A percentile compares a stretch with the other conserved stretches of the same genome.
These are phyloP conservation scores for Steromphala cineraria DNA, from an alignment of 2,888 invertebrate genomes.

Conservation along the genomic window DNA sequence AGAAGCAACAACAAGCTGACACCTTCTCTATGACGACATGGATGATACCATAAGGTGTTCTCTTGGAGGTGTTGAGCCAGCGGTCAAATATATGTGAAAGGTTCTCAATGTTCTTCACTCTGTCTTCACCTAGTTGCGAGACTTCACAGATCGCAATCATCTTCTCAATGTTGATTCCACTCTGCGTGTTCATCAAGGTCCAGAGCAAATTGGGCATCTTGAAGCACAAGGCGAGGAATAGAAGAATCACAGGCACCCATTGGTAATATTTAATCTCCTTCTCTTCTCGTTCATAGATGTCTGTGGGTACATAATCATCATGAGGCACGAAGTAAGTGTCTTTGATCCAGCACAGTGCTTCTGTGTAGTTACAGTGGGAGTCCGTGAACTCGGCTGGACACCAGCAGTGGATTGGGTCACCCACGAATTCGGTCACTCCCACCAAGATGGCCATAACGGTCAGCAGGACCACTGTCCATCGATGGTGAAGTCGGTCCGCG, in stretches of 20 bases:
- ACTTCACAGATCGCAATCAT: background rate
- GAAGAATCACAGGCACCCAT: slow-evolving; percentile 54
- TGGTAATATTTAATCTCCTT: slow-evolving; percentile 51
- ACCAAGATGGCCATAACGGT: slow-evolving; percentile 27
- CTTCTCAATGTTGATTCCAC: slow-evolving; percentile 1
- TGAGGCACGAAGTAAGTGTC: slow-evolving; percentile 38
- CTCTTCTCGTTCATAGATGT: slow-evolving; percentile 28
- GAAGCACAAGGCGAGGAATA: slow-evolving; percentile 46
- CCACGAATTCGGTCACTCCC: slow-evolving; percentile 51
- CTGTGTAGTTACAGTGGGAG: slow-evolving; percentile 48
- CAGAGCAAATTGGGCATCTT: slow-evolving; percentile 50
- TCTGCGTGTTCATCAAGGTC: slow-evolving; percentile 20
- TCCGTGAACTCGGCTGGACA: slow-evolving; percentile 61
- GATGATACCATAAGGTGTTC: background rate
- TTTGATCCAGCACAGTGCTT: slow-evolving; percentile 40
- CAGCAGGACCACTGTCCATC: slow-evolving; percentile 30
- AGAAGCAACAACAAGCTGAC: slow-evolving; percentile 19
- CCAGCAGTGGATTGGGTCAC: slow-evolving; percentile 65
- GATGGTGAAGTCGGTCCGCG: slow-evolving; percentile 32
- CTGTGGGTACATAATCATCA: slow-evolving; percentile 30
- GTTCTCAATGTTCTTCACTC: background rate
- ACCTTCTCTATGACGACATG: background rate
- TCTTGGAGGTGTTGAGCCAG: slow-evolving; percentile 19
- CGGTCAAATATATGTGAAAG: slow-evolving; percentile 6
- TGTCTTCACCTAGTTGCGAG: background rate